Conservation (phyloP, 2,888 invertebrate species). For the Arctia plantaginis region DNA sequence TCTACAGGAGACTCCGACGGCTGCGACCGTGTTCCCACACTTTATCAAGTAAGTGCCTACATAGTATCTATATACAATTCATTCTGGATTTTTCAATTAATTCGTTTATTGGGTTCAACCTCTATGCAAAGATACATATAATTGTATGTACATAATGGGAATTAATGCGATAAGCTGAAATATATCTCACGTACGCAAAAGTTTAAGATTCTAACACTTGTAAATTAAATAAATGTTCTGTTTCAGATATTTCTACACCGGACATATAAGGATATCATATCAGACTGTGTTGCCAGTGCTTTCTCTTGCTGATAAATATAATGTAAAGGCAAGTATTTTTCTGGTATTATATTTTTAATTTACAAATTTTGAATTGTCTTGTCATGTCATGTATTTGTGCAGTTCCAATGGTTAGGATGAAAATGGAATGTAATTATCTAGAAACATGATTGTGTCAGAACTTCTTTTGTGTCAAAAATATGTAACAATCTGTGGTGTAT, state of each 20-base stretch:
- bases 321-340: conserved; percentile 89
- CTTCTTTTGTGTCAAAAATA: no score
- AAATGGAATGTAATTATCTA: no score
- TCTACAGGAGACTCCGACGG: conserved; percentile 94
- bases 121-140: no score
- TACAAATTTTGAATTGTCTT: neutral
- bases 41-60: conserved; percentile 89
- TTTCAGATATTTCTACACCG: conserved; percentile 93
- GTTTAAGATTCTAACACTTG: no score
- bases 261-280: conserved; percentile 94
- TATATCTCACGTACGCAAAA: no score
- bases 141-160: no score
- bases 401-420: no score
- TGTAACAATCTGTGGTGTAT: no score
- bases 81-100: neutral
- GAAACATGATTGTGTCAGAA: no score
- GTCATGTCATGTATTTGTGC: no score
- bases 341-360: neutral
- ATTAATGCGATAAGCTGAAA: no score
- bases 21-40: conserved; percentile 94
- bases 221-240: neutral
- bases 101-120: no score
- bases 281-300: conserved; percentile 94
- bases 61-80: neutral
- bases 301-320: conserved; percentile 97